phyloP scores from a whole-genome alignment of 2,797 vertebrate genomes.

The Accipiter superciliosus region DNA sequence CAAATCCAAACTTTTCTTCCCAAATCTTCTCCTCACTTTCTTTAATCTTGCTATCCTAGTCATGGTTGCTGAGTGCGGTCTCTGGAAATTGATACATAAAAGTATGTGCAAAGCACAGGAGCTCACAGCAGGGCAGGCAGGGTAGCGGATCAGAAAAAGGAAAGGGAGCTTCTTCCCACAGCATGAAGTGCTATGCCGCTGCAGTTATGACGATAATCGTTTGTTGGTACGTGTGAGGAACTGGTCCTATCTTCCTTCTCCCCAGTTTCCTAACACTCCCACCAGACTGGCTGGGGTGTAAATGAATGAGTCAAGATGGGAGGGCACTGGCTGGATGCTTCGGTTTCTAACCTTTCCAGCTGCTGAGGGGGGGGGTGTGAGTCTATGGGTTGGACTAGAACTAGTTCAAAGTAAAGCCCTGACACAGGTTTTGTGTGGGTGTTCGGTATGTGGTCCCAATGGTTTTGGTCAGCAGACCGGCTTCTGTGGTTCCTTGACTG shows the following conservation, averaged over 20 bases:
- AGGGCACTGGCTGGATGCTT: neutral
- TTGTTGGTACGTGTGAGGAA: neutral
- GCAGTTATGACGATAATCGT: neutral
- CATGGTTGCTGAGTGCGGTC: neutral
- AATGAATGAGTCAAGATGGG: neutral
- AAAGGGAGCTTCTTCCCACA: accelerated
- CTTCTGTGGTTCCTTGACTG: neutral
- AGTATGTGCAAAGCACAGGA: neutral
- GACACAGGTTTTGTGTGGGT: neutral
- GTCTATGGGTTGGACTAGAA: neutral
- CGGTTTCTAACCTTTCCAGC: neutral
- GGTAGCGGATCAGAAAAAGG: neutral
- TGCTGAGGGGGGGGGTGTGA: neutral
- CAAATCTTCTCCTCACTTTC: neutral
- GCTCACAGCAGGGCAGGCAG: neutral
- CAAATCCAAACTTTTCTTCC: neutral
- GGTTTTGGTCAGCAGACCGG: neutral
- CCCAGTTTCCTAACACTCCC: neutral
- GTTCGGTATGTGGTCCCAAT: accelerated
- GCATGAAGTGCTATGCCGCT: neutral
- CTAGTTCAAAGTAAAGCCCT: neutral
- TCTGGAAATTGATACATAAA: neutral
- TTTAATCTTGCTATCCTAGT: neutral
- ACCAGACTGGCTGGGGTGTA: neutral
- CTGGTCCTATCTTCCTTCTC: neutral